Base-by-base conservation (phyloP, 1,140 invertebrate species). In the Atta colombica region DNA sequence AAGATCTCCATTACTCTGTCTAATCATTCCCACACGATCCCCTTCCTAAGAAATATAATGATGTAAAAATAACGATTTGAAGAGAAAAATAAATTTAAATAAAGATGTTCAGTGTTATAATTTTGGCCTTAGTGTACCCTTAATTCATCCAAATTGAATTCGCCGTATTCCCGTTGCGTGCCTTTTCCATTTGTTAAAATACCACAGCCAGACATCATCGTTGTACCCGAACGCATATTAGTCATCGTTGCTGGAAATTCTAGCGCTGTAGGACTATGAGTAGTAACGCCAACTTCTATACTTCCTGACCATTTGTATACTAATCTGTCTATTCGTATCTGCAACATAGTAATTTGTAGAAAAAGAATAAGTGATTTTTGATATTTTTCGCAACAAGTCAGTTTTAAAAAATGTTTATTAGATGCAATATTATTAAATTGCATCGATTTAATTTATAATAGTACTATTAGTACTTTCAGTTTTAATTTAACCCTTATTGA, bases 191-290 rank as follows among this genome's bases (percentile, higher is more conserved):
- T 99, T 8, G 98, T 98, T 4, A 99, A 95, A 90, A 99, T 99
- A 58, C 98, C 98, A 96, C 98, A 98, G 0, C 99, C 98, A 55
- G 98, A 99, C 98, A 99, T 99, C 98, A 99, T 99, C 4, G 98
- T 98, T 3, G 98, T 99, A 1, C 99, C 98, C 18, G 98, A 98
- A 81, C 98, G 96, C 97, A 99, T 98, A 94, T 99, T 99, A 1
- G 99, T 99, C 98, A 99, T 99, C 16, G 99, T 99, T 1, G 98
- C 98, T 35, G 99, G 99, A 95, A 99, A 99, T 66, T 99, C 97
- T 80, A 99, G 96, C 0, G 97, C 97, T 4, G 97, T 97, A 28
- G 99, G 98, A 95, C 98, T 98, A 92, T 99, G 99, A 53, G 98
- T 98, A 0, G 98, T 99, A 12, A 99, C 98, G 18, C 99, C 99